Conservation (phyloP, 2,113 vertebrate species). For the Carlito syrichta region DNA sequence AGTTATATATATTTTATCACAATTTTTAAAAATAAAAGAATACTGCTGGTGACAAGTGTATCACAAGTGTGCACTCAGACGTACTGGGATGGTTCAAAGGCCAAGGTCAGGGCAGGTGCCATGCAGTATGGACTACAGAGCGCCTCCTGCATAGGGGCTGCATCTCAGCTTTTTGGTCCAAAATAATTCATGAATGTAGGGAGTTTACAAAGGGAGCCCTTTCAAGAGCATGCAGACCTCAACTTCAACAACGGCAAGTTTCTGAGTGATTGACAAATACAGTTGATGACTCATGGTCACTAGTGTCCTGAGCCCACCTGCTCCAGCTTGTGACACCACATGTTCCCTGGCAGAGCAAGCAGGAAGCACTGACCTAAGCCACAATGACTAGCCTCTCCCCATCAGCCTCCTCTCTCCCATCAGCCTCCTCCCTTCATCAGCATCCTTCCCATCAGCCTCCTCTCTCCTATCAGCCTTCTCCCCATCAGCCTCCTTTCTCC, state of each 20-base stretch:
- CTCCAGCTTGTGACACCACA: neutral
- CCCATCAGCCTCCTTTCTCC: too few relatives aligned
- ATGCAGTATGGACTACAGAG: neutral
- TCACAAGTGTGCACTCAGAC: neutral
- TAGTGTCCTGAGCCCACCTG: neutral
- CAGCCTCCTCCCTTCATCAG: too few relatives aligned
- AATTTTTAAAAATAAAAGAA: neutral
- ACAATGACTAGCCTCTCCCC: neutral
- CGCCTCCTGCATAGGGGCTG: neutral
- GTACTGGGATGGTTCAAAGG: neutral
- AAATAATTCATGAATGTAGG: conserved; percentile 10
- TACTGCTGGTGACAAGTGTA: neutral
- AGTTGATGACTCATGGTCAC: neutral
- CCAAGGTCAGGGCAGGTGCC: neutral
- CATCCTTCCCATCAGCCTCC: too few relatives aligned
- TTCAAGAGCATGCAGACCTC: neutral
- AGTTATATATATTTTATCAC: neutral
- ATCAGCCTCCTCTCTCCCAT: neutral
- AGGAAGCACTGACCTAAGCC: neutral
- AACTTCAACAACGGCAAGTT: neutral
- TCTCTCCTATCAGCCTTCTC: too few relatives aligned
- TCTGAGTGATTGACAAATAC: neutral
- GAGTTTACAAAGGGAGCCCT: neutral
- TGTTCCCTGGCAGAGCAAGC: neutral
- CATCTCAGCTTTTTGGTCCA: neutral